Percentiles rank a stretch among this genome's conserved stretches.
Evolutionary conservation across 2,888 invertebrate genomes (phyloP).

Genomic region (Sminthurides aquaticus): DNA sequence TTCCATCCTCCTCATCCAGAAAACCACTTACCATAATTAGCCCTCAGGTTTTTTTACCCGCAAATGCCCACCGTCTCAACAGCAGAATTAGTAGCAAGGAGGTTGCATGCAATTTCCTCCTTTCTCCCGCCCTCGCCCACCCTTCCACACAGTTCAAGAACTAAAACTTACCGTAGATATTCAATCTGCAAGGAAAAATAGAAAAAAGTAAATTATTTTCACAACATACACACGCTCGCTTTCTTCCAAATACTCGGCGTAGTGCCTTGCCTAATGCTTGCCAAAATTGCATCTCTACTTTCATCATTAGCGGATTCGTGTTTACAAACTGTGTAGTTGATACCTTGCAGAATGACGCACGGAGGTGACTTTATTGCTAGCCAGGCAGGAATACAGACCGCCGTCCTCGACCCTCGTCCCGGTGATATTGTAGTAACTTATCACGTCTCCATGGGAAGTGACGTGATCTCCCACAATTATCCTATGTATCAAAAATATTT

Average conservation of each 20-base stretch:
- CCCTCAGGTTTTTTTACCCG: background rate
- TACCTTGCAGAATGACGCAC: conserved; percentile 21
- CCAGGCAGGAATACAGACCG: conserved; percentile 48
- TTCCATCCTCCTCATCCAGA: background rate
- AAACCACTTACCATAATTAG: background rate
- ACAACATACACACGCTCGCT: too few relatives aligned
- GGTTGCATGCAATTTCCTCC: background rate
- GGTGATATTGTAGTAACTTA: conserved; percentile 40
- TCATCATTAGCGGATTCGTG: background rate
- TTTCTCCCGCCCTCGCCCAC: conserved; percentile 3
- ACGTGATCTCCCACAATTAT: conserved; percentile 40
- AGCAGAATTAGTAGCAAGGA: background rate
- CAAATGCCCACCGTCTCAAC: conserved; percentile 4
- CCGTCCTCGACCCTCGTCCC: conserved; percentile 46
- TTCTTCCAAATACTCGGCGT: too few relatives aligned
- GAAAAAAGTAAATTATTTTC: conserved; percentile 1
- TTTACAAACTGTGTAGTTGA: background rate
- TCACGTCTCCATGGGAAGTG: conserved; percentile 40
- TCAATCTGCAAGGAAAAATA: conserved; percentile 45
- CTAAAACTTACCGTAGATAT: conserved; percentile 48
- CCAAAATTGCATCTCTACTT: background rate
- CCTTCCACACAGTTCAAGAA: too few relatives aligned
- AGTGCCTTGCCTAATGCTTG: too few relatives aligned
- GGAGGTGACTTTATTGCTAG: conserved; percentile 43
- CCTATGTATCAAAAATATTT: conserved; percentile 22